Evolutionary conservation across 2,113 vertebrate genomes (phyloP), one percentile per base, ranked within the genome.

Genomic region (Ameiurus melas): DNA sequence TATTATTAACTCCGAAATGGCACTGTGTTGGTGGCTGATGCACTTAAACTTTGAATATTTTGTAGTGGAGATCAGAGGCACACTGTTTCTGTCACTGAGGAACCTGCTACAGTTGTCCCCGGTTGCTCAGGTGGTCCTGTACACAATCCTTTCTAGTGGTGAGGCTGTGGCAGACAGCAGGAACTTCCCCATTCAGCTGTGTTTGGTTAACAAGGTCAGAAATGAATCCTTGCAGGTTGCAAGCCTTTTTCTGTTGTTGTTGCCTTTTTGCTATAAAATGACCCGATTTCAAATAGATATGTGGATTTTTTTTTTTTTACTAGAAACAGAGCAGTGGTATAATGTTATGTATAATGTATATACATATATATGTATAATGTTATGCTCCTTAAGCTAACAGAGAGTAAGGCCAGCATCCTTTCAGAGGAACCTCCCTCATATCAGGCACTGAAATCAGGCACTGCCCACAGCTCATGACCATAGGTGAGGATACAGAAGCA

Each of bases 131-230:
- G 20, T 98, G 80, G 92, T 97, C 12, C 88, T 99, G 55, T 98
- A 96, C 79, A 89, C 96, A 0, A 71, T 97, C 55, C 92, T 95
- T 86, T 93, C 96, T 25, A 92, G 77, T 9, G 94, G 94, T 4
- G 97, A 97, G 85, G 75, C 94, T 14, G 92, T 98, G 3, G 97
- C 96, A 0, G 97, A 98, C 93, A 96, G 96, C 91, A 64, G 75
- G 75, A 92, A 94, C 91, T 96, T 96, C 81, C 60, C 91, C 0
- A 66, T 96, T 89, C 92, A 96, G 87, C 93, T 94, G 0, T 98
- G 97, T 89, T 95, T 98, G 85, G 90, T 80, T 25, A 97, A 98
- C 93, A 96, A 97, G 96, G 98, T 97, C 64, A 58, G 75, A 30
- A 75, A 43, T 47, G 33, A 60, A 36, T 30, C 47, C 14, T 79